Percentiles rank a stretch among this genome's conserved stretches.
phyloP scores from a whole-genome alignment of 30 jellyfish, hydroid and myxozoan species.

The Turritopsis rubra region DNA sequence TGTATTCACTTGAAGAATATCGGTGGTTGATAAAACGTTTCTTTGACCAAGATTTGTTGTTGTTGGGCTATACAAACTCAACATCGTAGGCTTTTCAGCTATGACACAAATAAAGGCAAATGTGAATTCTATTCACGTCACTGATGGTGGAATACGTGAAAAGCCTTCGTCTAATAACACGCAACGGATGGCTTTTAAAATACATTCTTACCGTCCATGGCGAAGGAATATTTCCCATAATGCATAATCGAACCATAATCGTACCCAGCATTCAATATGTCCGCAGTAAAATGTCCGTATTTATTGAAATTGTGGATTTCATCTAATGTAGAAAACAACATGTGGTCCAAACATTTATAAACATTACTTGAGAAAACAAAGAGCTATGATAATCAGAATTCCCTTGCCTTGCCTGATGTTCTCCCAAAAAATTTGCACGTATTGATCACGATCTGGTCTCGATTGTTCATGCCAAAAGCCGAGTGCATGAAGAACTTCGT shows the following conservation, averaged over 20 bases:
- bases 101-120: too few relatives aligned
- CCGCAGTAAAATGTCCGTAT: slow-evolving; percentile 30
- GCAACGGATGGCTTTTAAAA: not conserved
- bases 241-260: slow-evolving; percentile 68
- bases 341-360: too few relatives aligned
- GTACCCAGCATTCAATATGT: slow-evolving; percentile 43
- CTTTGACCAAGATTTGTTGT: slow-evolving; percentile 37
- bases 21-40: slow-evolving; percentile 36
- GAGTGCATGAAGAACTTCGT: slow-evolving; percentile 47
- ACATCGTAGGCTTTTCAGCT: slow-evolving; percentile 41
- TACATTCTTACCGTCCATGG: slow-evolving; percentile 24
- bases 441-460: slow-evolving; percentile 43
- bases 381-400: too few relatives aligned
- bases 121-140: not conserved
- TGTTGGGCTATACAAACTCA: slow-evolving; percentile 39
- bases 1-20: slow-evolving; percentile 40
- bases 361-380: too few relatives aligned
- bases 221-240: slow-evolving; percentile 42
- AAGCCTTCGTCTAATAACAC: too few relatives aligned
- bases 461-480: slow-evolving; percentile 50
- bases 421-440: slow-evolving; percentile 45
- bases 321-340: slow-evolving; percentile 32
- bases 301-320: slow-evolving; percentile 46
- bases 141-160: too few relatives aligned
- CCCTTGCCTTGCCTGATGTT: slow-evolving; percentile 30